Evolutionary conservation across 2,113 vertebrate species (phyloP).

Genomic region (Datnioides undecimradiatus): DNA sequence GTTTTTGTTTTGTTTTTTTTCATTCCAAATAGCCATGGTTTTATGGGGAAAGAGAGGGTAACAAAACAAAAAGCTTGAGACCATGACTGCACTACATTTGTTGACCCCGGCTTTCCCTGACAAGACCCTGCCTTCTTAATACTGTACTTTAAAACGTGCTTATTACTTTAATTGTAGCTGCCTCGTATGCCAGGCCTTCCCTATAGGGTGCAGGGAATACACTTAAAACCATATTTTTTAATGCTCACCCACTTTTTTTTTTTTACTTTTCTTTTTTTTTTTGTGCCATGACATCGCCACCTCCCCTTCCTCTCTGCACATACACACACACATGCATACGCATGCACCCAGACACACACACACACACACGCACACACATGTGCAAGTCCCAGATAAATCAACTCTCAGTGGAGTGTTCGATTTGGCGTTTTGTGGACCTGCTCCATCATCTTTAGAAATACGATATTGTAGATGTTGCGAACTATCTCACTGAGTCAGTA

Average conservation of each 20-base stretch:
- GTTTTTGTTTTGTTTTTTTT: too few relatives aligned
- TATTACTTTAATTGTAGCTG: constrained; percentile 75
- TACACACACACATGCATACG: neutral
- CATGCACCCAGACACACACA: neutral
- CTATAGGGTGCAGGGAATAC: constrained; percentile 71
- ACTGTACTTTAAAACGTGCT: constrained; percentile 74
- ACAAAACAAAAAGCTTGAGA: constrained; percentile 71
- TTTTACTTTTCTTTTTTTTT: constrained; percentile 34
- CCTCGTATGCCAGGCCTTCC: constrained; percentile 63
- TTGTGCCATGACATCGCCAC: constrained; percentile 55
- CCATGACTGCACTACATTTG: constrained; percentile 84
- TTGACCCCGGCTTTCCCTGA: constrained; percentile 72
- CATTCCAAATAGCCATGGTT: constrained; percentile 84
- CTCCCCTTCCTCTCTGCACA: neutral
- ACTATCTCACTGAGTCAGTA: constrained; percentile 64
- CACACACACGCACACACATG: constrained; percentile 12
- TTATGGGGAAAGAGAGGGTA: constrained; percentile 64
- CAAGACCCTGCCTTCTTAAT: constrained; percentile 71
- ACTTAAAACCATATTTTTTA: constrained; percentile 47
- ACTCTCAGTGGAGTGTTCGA: constrained; percentile 40
- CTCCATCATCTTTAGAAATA: constrained; percentile 51
- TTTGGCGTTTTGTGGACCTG: constrained; percentile 47
- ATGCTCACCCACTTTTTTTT: neutral
- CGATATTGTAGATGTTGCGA: constrained; percentile 62
- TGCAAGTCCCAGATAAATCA: constrained; percentile 32